Evolutionary conservation across 2,113 vertebrate genomes (phyloP), one percentile per base, ranked within the genome.

Genomic region (Argyrosomus japonicus): DNA sequence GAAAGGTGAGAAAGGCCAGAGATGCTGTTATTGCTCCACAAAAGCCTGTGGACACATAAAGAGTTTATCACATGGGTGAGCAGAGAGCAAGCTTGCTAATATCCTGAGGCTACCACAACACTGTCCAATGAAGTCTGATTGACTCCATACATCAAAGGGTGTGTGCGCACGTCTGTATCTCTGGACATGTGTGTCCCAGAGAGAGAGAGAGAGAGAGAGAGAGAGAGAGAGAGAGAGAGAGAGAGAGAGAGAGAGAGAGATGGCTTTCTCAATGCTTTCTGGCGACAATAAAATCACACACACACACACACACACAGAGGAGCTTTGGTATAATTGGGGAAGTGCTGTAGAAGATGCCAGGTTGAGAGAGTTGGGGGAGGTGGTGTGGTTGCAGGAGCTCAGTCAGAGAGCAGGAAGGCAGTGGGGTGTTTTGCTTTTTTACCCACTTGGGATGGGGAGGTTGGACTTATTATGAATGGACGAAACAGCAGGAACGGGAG

Each of bases 131-230:
- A 58, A 89, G 83, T 77, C 88, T 87, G 90, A 93, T 90, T 91
- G 91, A 92, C 77, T 88, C 91, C 85, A 91, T 91, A 92, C 86
- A 92, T 92, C 92, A 93, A 56, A 83, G 43, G 8, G 75, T 73
- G 78, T 63, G 82, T 6, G 77, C 0, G 10, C 0, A 6, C 43
- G 3, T 25, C 47, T 43, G 17, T 10, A 27, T 67, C 19, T 58
- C 27, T 48, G 45, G 8, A 3, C 19, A 15, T 27, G 47, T 64
- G 75, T 63, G 67, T 69, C 23, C 40, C 62, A 47, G n/a, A 73
- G 68, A 58, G 32, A n/a, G 47, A 47, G 12, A n/a, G 14, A 60
- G 48, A 19, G 62, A 53, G 36, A 40, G 25, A 27, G 25, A 27
- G 25, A 45, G n/a, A 72, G 67, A 58, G 32, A 25, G 47, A 47